Conservation (phyloP, 2,113 vertebrate species). For the Varanus salvator region DNA sequence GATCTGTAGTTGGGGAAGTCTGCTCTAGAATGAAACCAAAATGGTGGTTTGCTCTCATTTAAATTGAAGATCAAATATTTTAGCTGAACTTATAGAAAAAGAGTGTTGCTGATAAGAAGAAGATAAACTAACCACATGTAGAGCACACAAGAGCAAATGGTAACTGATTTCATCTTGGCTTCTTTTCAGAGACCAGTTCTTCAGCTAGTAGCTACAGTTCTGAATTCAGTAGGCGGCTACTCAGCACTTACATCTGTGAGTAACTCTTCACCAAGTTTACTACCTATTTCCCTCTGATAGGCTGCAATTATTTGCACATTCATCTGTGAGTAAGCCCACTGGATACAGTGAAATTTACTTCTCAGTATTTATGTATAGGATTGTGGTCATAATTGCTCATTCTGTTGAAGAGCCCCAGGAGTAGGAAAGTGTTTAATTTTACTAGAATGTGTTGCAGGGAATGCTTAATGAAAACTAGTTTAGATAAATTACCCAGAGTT, state of each 20-base stretch:
- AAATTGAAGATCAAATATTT: not conserved
- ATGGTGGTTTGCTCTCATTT: not conserved
- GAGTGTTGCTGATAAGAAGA: conserved; percentile 29
- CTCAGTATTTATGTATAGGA: not conserved
- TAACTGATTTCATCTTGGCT: conserved; percentile 47
- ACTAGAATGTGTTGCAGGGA: not conserved
- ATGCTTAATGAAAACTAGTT: not conserved
- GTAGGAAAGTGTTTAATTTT: not conserved
- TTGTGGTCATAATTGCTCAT: rapidly evolving
- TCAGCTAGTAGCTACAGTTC: conserved; percentile 92
- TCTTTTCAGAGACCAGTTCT: conserved; percentile 89
- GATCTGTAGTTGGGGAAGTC: no score
- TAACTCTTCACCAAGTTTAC: conserved; percentile 27
- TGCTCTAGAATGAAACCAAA: not conserved
- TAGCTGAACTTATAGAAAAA: conserved; percentile 50
- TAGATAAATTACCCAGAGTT: not conserved
- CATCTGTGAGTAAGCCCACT: not conserved
- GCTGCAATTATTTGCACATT: not conserved
- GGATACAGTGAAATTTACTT: not conserved
- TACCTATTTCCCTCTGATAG: rapidly evolving
- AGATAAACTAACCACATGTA: conserved; percentile 20
- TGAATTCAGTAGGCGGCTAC: conserved; percentile 91
- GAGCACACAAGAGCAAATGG: not conserved
- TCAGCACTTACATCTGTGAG: conserved; percentile 97
- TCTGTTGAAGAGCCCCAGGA: not conserved